Evolutionary conservation across 2,113 vertebrate species (phyloP), one percentile per base, ranked within the genome.

Genomic region (Sebastes fasciatus): DNA sequence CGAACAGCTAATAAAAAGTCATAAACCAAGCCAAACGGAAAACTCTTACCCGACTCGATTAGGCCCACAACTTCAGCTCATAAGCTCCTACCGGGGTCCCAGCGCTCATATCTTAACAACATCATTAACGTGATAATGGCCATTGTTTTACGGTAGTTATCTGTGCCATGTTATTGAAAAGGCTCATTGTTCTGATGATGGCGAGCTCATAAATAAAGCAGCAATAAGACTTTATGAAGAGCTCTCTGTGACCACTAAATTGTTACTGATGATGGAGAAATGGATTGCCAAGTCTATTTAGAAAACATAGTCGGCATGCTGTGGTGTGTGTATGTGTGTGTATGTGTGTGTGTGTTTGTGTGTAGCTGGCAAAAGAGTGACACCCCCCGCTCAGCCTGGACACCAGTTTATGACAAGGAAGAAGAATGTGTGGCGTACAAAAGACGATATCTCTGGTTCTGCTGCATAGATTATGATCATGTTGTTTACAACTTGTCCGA

Each of bases 61-160:
- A n/a, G 49, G 6, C 70, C 75, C 60, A 26, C 57, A 61, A 42
- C 43, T 71, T 83, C 76, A 26, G 57, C 66, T 75, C 83, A 73
- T 79, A 67, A 85, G 52, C 66, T 74, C 68, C 42, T 74, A 0
- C 0, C 6, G 72, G 48, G 43, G 84, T 80, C 79, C 80, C 74
- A 51, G 60, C 23, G 5, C 5, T 12, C 66, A 78, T 64, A 80
- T 87, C 81, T 70, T 85, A 87, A 92, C 34, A n/a, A 85, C 82
- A 78, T 92, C 88, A 88, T 92, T 89, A 92, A 87, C 14, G 62
- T 43, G 21, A 84, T 92, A 86, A 93, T 77, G 76, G 77, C 76
- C 74, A 79, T 91, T 92, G 86, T 90, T 90, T 89, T 74, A 85
- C 74, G 82, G 81, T 89, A 90, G 92, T 92, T 89, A 86, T 82